These are phyloP conservation scores for Ctenopoma kingsleyae DNA, from an alignment of 2,797 vertebrate species.

Conservation along the genomic window DNA sequence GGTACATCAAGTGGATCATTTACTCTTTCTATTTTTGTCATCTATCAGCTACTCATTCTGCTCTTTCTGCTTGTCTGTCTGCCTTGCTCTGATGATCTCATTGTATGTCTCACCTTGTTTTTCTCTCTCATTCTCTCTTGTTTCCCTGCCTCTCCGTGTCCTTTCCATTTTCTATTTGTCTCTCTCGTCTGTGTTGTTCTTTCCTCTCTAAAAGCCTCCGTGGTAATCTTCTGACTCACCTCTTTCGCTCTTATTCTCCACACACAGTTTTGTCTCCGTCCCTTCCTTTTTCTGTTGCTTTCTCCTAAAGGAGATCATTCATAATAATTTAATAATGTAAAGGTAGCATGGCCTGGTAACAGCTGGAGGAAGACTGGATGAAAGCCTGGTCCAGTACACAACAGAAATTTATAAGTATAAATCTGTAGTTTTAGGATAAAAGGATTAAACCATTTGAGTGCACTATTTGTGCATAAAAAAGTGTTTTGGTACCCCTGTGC, in stretches of 20 bases:
- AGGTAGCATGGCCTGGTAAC: no score
- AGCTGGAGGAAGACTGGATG: no score
- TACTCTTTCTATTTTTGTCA: slow-evolving; percentile 13
- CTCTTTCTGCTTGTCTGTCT: slow-evolving; percentile 34
- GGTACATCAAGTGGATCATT: slow-evolving; percentile 81
- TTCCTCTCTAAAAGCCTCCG: slow-evolving; percentile 36
- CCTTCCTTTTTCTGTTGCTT: slow-evolving; percentile 4
- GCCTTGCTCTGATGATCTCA: slow-evolving; percentile 37
- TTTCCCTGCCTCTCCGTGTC: slow-evolving; percentile 17
- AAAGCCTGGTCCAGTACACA: no score
- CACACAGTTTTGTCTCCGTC: not conserved
- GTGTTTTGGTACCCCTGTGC: no score
- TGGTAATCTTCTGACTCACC: slow-evolving; percentile 27
- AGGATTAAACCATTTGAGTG: no score
- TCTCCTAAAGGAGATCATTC: not conserved
- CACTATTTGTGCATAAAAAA: no score
- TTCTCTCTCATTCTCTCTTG: slow-evolving; percentile 6
- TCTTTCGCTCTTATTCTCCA: not conserved
- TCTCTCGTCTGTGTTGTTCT: slow-evolving; percentile 18
- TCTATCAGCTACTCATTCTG: slow-evolving; percentile 13
- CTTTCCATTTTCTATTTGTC: slow-evolving; percentile 10
- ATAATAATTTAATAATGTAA: no score
- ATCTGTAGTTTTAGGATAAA: no score
- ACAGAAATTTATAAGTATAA: no score
- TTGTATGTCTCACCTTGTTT: slow-evolving; percentile 43